These are phyloP conservation scores for Myiozetetes cayanensis DNA, from an alignment of 2,113 vertebrate genomes.

Conservation along the genomic window DNA sequence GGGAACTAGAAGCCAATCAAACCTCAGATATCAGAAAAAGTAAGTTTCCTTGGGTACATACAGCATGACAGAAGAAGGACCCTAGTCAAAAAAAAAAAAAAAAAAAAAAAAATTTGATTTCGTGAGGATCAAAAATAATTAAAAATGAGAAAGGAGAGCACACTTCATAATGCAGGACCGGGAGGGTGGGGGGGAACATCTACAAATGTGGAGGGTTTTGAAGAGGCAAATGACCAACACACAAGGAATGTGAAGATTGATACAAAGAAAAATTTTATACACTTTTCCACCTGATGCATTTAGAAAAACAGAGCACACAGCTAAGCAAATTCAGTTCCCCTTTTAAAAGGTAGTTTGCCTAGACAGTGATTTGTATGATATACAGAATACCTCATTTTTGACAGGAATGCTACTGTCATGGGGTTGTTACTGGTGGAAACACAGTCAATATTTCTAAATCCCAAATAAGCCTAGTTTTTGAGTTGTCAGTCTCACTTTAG, in stretches of 20 bases:
- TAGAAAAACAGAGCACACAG: background rate
- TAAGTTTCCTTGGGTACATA: background rate
- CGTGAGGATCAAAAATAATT: background rate
- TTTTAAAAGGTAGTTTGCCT: background rate
- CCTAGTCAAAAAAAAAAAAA: background rate
- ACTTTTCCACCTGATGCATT: background rate
- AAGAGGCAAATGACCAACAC: background rate
- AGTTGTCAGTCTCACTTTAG: background rate
- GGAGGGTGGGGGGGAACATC: rapidly evolving
- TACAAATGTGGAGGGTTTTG: background rate
- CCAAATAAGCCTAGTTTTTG: background rate
- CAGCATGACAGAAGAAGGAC: background rate
- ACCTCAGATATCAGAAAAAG: background rate
- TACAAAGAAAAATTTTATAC: background rate
- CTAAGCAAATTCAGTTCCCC: background rate
- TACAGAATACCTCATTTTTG: background rate
- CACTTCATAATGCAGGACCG: background rate
- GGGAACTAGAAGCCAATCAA: background rate
- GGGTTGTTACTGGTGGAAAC: background rate
- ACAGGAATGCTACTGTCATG: background rate
- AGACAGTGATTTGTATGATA: background rate
- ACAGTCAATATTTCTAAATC: background rate
- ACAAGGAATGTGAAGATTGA: background rate
- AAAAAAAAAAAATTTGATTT: background rate
- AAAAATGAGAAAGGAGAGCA: background rate